Conservation (phyloP, 2,113 vertebrate species). For the Lichenostomus cassidix region DNA sequence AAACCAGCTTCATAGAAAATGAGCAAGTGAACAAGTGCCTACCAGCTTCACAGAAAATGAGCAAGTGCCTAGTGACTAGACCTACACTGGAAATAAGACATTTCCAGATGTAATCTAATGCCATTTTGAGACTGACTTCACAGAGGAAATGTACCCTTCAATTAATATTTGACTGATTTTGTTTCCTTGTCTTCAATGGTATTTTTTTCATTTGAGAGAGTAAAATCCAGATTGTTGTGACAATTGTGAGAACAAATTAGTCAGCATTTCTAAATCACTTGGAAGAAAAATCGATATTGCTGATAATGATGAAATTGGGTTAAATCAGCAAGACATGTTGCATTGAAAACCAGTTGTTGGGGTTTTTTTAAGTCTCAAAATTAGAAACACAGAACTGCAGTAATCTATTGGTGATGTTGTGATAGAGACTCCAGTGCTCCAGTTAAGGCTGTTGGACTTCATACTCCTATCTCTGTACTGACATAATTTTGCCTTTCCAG, state of each 20-base stretch:
- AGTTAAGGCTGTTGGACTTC: not conserved
- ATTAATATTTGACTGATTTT: conserved; percentile 3
- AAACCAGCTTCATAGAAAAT: not conserved
- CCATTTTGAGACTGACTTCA: conserved; percentile 3
- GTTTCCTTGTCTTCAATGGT: not conserved
- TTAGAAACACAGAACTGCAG: not conserved
- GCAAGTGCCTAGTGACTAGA: not conserved
- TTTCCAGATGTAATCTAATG: not conserved
- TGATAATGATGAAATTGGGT: conserved; percentile 7
- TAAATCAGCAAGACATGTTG: not conserved
- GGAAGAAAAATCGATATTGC: conserved; percentile 4
- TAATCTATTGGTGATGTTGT: not conserved
- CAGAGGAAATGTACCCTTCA: not conserved
- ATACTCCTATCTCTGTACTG: not conserved
- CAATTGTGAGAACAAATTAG: conserved; percentile 42
- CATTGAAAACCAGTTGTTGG: not conserved
- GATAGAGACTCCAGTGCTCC: not conserved
- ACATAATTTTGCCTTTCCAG: not conserved
- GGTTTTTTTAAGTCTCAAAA: not conserved
- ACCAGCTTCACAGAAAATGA: not conserved
- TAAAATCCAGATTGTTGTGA: conserved; percentile 28
- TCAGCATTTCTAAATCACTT: conserved; percentile 16
- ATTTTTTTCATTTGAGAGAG: not conserved
- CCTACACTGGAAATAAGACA: not conserved
- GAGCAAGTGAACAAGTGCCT: not conserved